Conservation (phyloP, 2,113 vertebrate genomes). For the Spheniscus mendiculus region DNA sequence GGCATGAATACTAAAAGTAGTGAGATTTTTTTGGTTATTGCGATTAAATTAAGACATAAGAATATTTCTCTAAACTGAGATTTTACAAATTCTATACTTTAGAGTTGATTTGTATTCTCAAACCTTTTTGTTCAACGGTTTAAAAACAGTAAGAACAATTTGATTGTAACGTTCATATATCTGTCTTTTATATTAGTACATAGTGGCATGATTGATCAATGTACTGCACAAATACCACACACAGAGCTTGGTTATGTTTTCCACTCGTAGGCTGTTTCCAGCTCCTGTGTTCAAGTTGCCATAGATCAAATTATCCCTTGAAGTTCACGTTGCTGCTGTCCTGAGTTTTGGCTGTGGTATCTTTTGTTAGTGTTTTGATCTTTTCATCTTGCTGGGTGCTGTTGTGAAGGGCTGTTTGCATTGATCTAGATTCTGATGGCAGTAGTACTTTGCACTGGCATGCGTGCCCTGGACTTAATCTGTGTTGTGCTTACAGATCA, state of each 20-base stretch:
- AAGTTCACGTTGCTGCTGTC: too few relatives aligned
- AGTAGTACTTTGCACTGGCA: too few relatives aligned
- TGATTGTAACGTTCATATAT: background rate
- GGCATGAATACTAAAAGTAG: background rate
- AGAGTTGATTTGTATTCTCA: background rate
- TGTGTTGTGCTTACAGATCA: too few relatives aligned
- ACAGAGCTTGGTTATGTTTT: background rate
- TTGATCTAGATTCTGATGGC: too few relatives aligned
- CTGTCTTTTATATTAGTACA: background rate
- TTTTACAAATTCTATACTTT: background rate
- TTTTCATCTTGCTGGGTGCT: too few relatives aligned
- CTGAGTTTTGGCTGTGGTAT: too few relatives aligned
- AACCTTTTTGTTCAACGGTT: background rate
- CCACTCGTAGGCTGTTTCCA: too few relatives aligned
- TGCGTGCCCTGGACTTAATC: too few relatives aligned
- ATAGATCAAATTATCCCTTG: too few relatives aligned
- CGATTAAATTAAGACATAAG: background rate
- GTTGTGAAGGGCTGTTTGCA: too few relatives aligned
- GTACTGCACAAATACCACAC: background rate
- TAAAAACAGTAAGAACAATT: background rate
- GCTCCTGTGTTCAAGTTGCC: too few relatives aligned
- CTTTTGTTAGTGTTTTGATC: too few relatives aligned
- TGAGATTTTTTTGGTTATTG: background rate
- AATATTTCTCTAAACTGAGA: background rate
- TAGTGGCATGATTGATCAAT: background rate